Conservation (phyloP, 2,797 vertebrate species). For the Chloroceryle inda region DNA sequence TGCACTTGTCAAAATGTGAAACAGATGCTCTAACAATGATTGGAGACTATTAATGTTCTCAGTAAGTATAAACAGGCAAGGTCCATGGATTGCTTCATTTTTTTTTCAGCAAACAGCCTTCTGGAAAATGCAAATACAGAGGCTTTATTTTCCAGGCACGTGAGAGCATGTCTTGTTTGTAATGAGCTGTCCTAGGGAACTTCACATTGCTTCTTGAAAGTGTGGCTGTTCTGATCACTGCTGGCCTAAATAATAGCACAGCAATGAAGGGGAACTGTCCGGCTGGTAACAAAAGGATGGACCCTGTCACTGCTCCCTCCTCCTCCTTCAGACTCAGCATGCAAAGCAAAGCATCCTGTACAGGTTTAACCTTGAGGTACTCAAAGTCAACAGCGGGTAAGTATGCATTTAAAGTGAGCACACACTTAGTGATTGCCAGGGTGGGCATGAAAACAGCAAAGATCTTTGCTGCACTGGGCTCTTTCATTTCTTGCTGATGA, state of each 20-base stretch:
- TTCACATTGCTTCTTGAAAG: constrained; percentile 1
- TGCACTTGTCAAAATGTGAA: constrained; percentile 82
- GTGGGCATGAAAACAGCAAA: not conserved
- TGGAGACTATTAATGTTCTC: constrained; percentile 81
- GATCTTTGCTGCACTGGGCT: not conserved
- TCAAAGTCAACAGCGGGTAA: constrained; percentile 21
- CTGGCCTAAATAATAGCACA: constrained; percentile 19
- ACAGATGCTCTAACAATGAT: constrained; percentile 82
- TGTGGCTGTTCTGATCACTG: not conserved
- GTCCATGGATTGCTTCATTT: constrained; percentile 60
- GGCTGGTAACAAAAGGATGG: not conserved
- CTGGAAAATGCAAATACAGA: constrained; percentile 74
- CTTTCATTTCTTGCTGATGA: not conserved
- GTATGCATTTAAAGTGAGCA: not conserved
- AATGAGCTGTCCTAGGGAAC: constrained; percentile 59
- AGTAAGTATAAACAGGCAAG: constrained; percentile 67
- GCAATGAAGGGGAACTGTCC: not conserved
- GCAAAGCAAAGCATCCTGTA: constrained; percentile 26
- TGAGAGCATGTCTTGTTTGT: constrained; percentile 19
- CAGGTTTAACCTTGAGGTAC: constrained; percentile 27
- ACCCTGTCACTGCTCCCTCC: constrained; percentile 1
- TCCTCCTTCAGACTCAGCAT: constrained; percentile 1
- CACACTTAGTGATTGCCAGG: not conserved
- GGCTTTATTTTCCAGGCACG: constrained; percentile 71
- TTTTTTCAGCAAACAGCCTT: constrained; percentile 64